A percentile compares a stretch with the other conserved stretches of the same genome.
Evolutionary conservation across 2,113 vertebrate genomes (phyloP).

Genomic region (Madoqua kirkii): DNA sequence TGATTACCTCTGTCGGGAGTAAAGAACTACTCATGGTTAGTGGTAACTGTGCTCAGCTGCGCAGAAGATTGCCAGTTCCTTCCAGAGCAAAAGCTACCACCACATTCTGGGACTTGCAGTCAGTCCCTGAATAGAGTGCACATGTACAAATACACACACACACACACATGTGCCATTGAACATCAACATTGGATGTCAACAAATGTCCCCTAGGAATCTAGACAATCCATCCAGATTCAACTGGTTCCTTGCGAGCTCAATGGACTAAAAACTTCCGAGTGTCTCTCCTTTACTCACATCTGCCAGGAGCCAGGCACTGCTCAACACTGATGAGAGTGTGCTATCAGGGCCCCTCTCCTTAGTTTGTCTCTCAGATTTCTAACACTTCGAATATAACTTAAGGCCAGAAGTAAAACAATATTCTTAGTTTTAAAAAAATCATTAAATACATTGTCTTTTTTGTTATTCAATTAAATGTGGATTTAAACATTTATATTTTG

Average conservation of each 20-base stretch:
- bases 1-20: background rate
- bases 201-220: background rate
- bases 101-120: background rate
- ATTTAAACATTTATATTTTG: background rate
- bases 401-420: background rate
- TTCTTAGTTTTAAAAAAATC: background rate
- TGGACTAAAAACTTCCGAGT: background rate
- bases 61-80: background rate
- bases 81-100: background rate
- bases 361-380: background rate
- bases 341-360: background rate
- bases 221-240: background rate
- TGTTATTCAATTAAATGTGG: background rate
- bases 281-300: background rate
- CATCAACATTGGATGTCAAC: background rate
- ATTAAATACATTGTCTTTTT: background rate
- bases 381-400: background rate
- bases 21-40: background rate
- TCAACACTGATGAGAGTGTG: background rate
- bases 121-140: background rate
- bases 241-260: background rate
- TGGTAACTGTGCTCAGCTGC: background rate
- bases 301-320: background rate
- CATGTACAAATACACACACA: background rate
- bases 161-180: accelerated